Evolutionary conservation across 1,140 invertebrate genomes (phyloP), one percentile per base, ranked within the genome.

Genomic region (Oscheius sp.): DNA sequence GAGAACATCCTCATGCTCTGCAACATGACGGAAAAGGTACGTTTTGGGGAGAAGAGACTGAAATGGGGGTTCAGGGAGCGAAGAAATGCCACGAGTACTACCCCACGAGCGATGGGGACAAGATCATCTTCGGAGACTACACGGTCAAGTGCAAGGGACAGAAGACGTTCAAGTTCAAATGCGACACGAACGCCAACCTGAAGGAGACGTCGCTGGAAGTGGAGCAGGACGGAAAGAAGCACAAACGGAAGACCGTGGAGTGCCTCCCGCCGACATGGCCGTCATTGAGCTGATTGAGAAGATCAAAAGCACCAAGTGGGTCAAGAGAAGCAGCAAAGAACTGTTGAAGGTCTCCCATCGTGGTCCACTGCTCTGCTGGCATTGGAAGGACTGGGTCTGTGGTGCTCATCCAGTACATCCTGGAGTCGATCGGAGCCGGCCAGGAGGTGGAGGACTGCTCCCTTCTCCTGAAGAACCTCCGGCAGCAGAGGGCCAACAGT

Each of bases 1-100:
- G 88, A 91, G 62, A 90, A 91, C 73, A 90, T 97, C 55, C 91
- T 95, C 0, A 94, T 94, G 92, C 89, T 93, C 38, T 94, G 92
- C 0, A 90, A 91, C 79, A 87, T 93, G 20, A 87, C 90, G 52
- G 92, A 94, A 83, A 90, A 91, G 58, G 66, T 31, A 55, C 32
- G n/a, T n/a, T n/a, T n/a, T n/a, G n/a, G n/a, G n/a, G n/a, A n/a
- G n/a, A n/a, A n/a, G n/a, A n/a, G n/a, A n/a, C n/a, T n/a, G n/a
- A n/a, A n/a, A n/a, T n/a, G n/a, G n/a, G n/a, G n/a, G n/a, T n/a
- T n/a, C n/a, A n/a, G n/a, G 89, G 90, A 34, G 55, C 36, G 26
- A 62, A 70, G 23, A 75, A 75, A 29, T 72, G 46, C 29, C 34
- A 3, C 34, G 52, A 74, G 3, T 73, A 73, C 32, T 73, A 34